phyloP scores from a whole-genome alignment of 2,888 invertebrate genomes.

The Stratiomys singularior region DNA sequence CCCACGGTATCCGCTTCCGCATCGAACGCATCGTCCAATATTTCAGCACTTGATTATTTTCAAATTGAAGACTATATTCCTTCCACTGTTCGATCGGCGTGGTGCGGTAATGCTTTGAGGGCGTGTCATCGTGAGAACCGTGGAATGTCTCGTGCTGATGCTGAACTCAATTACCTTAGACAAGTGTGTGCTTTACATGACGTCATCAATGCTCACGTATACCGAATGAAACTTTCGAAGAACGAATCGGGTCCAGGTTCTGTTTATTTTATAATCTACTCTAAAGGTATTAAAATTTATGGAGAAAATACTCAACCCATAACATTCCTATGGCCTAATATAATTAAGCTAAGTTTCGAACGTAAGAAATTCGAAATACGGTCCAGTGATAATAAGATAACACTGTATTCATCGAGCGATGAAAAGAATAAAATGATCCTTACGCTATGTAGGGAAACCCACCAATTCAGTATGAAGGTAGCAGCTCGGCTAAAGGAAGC shows the following conservation, averaged over 20 bases:
- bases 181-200: conserved; percentile 86
- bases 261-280: conserved; percentile 90
- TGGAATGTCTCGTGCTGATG: conserved; percentile 81
- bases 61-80: conserved; percentile 89
- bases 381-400: conserved; percentile 87
- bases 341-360: conserved; percentile 95
- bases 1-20: conserved; percentile 41
- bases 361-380: conserved; percentile 97
- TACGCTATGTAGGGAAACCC: conserved; percentile 89
- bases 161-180: conserved; percentile 87
- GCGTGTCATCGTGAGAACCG: conserved; percentile 84
- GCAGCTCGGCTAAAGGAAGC: conserved; percentile 86
- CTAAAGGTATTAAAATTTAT: conserved; percentile 90
- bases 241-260: conserved; percentile 80
- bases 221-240: conserved; percentile 82
- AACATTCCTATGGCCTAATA: conserved; percentile 94
- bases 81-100: conserved; percentile 70
- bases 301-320: conserved; percentile 76
- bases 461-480: conserved; percentile 95
- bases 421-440: conserved; percentile 93
- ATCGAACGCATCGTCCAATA: conserved; percentile 30
- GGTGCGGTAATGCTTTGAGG: conserved; percentile 69
- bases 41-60: conserved; percentile 69
- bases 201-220: conserved; percentile 89
- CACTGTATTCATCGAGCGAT: conserved; percentile 90